Conservation (phyloP, 2,888 invertebrate species). For the Girardia tigrina region DNA sequence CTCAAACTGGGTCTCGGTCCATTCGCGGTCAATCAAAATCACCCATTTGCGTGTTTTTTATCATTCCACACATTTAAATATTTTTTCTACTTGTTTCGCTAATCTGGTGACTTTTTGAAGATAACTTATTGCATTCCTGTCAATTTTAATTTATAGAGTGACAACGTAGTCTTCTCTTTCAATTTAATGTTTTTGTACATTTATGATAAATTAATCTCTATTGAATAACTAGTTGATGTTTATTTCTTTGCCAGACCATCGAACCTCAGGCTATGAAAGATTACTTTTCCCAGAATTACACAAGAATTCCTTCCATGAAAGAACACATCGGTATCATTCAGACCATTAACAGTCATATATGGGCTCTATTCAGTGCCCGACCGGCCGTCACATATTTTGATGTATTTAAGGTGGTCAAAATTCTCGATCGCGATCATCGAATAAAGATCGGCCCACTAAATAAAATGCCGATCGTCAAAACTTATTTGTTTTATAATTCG, state of each 20-base stretch:
- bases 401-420: background rate
- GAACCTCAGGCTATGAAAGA: background rate
- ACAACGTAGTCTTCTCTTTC: too few species aligned
- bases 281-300: background rate
- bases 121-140: too few species aligned
- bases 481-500: background rate
- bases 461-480: background rate
- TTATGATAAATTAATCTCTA: too few species aligned
- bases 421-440: background rate
- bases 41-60: too few species aligned
- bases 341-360: background rate
- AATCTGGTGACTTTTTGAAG: too few species aligned
- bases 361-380: slow-evolving; percentile 3
- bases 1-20: too few species aligned
- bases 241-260: background rate
- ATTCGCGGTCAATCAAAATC: too few species aligned
- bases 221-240: too few species aligned
- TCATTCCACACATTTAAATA: too few species aligned
- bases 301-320: background rate
- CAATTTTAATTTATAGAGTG: too few species aligned
- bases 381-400: background rate
- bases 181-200: too few species aligned
- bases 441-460: background rate
- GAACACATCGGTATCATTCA: background rate
- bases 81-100: too few species aligned